These are phyloP conservation scores for Ictalurus punctatus DNA, from an alignment of 2,113 vertebrate species.

Conservation along the genomic window DNA sequence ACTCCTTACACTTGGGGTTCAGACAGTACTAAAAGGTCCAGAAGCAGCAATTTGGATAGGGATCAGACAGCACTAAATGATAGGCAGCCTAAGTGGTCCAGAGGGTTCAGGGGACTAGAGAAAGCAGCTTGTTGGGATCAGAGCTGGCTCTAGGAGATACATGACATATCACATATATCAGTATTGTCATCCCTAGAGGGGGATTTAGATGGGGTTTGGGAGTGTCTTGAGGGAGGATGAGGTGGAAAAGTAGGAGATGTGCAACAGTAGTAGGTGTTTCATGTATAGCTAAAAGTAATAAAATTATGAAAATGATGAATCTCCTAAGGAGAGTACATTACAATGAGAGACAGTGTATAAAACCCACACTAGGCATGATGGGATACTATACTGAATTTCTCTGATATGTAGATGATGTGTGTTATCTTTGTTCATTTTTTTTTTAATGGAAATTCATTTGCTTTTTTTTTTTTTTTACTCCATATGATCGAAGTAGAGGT, in stretches of 20 bases:
- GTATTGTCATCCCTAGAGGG: neutral
- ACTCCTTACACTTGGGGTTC: neutral
- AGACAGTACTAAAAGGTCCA: slow-evolving; percentile 38
- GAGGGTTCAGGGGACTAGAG: slow-evolving; percentile 65
- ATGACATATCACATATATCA: slow-evolving; percentile 63
- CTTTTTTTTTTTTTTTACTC: neutral
- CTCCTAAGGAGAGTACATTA: neutral
- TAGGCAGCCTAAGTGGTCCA: slow-evolving; percentile 59
- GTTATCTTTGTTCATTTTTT: neutral
- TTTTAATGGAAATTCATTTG: neutral
- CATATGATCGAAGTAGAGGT: neutral
- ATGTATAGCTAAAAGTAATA: neutral
- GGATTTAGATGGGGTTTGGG: slow-evolving; percentile 35
- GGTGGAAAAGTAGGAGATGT: neutral
- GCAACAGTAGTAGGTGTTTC: neutral
- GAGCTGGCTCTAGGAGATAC: slow-evolving; percentile 77
- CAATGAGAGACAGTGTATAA: neutral
- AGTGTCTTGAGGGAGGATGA: slow-evolving; percentile 16
- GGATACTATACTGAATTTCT: neutral
- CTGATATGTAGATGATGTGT: neutral
- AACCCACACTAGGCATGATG: neutral
- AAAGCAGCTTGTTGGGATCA: slow-evolving; percentile 77
- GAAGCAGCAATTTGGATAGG: slow-evolving; percentile 58
- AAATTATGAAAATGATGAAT: neutral
- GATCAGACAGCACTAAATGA: slow-evolving; percentile 49